Percentiles rank a stretch among this genome's conserved stretches.
These are phyloP conservation scores for Schlechtendalia chinensis DNA, from an alignment of 1,140 invertebrate genomes.

Conservation along the genomic window DNA sequence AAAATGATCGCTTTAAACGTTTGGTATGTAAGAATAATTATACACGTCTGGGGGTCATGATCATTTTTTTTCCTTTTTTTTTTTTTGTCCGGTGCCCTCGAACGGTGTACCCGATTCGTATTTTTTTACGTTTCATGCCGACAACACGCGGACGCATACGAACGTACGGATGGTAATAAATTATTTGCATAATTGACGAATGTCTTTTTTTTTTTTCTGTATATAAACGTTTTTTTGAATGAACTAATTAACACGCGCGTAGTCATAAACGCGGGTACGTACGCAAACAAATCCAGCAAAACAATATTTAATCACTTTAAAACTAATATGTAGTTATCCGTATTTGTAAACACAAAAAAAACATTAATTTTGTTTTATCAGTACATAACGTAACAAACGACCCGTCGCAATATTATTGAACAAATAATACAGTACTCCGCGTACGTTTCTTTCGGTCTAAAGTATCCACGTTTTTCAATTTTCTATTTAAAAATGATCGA, in stretches of 20 bases:
- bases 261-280: not conserved
- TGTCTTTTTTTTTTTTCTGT: not conserved
- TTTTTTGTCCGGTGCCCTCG: not conserved
- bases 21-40: constrained; percentile 10
- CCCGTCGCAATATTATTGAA: too few relatives aligned
- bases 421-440: too few relatives aligned
- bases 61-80: not conserved
- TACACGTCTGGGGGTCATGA: not conserved
- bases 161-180: not conserved
- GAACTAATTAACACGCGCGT: too few relatives aligned
- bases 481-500: too few relatives aligned
- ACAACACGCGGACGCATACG: not conserved
- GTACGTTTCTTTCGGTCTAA: too few relatives aligned
- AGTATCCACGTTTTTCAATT: too few relatives aligned
- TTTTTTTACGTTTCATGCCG: not conserved
- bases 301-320: too few relatives aligned
- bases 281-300: not conserved
- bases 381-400: too few relatives aligned
- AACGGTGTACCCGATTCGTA: not conserved
- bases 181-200: constrained; percentile 13
- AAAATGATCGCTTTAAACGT: not conserved
- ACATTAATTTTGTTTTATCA: too few relatives aligned
- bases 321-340: too few relatives aligned
- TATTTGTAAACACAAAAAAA: too few relatives aligned
- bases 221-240: not conserved